These are phyloP conservation scores for Porites rus DNA, from an alignment of 92 coral and sea anemone species.

Conservation along the genomic window DNA sequence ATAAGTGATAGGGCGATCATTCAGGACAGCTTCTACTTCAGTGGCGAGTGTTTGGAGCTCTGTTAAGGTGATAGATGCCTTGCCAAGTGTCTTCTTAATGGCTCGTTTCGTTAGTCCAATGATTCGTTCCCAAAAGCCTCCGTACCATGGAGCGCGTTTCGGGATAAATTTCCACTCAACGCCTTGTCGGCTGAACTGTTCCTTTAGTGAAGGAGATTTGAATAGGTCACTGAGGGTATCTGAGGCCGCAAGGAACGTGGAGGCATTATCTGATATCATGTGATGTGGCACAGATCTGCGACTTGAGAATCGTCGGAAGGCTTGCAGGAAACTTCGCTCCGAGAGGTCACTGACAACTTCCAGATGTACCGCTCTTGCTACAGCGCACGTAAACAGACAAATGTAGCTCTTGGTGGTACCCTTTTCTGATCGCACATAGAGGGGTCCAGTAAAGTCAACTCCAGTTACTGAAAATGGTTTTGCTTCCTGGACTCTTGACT, in stretches of 20 bases:
- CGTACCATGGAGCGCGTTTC: constrained; percentile 68
- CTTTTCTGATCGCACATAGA: constrained; percentile 15
- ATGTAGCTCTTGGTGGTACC: constrained; percentile 46
- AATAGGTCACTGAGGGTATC: constrained; percentile 55
- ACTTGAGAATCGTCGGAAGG: constrained; percentile 61
- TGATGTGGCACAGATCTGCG: constrained; percentile 59
- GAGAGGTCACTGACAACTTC: constrained; percentile 67
- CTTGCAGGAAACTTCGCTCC: constrained; percentile 55
- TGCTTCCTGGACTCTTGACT: constrained; percentile 45
- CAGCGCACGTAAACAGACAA: constrained; percentile 64
- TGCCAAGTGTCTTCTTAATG: constrained; percentile 64
- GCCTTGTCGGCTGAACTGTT: constrained; percentile 39
- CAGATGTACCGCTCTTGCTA: constrained; percentile 65
- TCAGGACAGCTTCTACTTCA: constrained; percentile 46
- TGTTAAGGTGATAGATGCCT: constrained; percentile 32
- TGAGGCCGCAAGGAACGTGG: constrained; percentile 60
- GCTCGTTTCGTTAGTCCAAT: constrained; percentile 69
- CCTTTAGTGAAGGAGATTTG: constrained; percentile 60
- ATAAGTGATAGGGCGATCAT: constrained; percentile 45
- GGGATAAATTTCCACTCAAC: constrained; percentile 77
- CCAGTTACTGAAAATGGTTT: constrained; percentile 67
- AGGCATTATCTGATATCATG: constrained; percentile 74
- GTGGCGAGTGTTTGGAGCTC: constrained; percentile 48
- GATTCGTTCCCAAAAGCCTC: constrained; percentile 75
- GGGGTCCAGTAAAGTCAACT: constrained; percentile 69